These are phyloP conservation scores for Plagodis pulveraria DNA, from an alignment of 2,888 invertebrate species.

Conservation along the genomic window DNA sequence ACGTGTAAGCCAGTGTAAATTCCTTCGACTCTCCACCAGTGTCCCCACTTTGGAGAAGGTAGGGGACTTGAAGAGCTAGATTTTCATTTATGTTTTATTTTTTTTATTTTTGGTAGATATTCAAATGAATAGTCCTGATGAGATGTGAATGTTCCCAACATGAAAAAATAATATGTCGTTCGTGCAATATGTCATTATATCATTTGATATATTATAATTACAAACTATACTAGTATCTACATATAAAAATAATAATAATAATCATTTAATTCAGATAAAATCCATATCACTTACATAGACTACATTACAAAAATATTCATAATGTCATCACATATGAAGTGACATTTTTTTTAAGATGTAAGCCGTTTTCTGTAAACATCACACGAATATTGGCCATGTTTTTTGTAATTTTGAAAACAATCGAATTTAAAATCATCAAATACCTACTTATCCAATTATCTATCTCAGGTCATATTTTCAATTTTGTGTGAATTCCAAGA, in stretches of 20 bases:
- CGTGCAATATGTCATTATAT: too few species aligned
- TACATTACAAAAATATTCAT: too few species aligned
- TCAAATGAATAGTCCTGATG: constrained; percentile 10
- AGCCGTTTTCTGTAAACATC: too few species aligned
- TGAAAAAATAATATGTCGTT: neutral
- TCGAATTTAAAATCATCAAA: constrained; percentile 44
- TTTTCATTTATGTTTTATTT: constrained; percentile 51
- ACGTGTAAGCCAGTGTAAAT: constrained; percentile 67
- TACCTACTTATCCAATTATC: constrained; percentile 55
- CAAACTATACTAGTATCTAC: too few species aligned
- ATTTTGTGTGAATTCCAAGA: constrained; percentile 59
- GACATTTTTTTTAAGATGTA: too few species aligned
- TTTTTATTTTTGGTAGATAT: constrained; percentile 32
- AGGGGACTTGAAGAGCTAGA: constrained; percentile 56
- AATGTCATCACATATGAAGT: too few species aligned
- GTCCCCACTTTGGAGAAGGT: constrained; percentile 53
- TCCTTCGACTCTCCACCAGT: constrained; percentile 64
- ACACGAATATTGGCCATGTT: neutral
- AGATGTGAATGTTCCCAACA: neutral
- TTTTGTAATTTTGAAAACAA: constrained; percentile 32
- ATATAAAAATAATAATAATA: too few species aligned
- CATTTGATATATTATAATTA: too few species aligned
- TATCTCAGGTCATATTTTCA: constrained; percentile 54
- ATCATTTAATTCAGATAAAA: too few species aligned
- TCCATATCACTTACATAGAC: too few species aligned